Evolutionary conservation across 2,797 vertebrate genomes (phyloP).

Genomic region (Manis pentadactyla): DNA sequence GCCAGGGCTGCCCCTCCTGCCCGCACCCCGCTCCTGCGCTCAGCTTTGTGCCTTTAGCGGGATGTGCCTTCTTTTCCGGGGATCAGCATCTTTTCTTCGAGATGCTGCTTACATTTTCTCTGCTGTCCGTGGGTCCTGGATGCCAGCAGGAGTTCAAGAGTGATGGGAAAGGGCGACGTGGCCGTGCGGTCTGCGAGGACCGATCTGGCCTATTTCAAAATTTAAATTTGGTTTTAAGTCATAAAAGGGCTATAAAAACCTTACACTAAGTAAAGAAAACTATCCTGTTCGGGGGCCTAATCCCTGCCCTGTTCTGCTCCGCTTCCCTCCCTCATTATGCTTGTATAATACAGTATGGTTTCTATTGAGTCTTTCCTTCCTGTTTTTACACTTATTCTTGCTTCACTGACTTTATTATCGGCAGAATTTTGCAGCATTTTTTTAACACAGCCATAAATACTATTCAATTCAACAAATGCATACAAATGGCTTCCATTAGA

Average conservation of each 20-base stretch:
- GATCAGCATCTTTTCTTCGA: not conserved
- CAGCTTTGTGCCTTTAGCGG: not conserved
- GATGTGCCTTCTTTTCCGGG: not conserved
- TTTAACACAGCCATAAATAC: constrained; percentile 85
- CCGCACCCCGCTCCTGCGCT: rapidly evolving
- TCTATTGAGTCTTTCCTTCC: constrained; percentile 77
- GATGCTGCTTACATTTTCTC: not conserved
- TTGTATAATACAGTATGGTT: constrained; percentile 76
- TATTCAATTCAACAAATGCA: constrained; percentile 88
- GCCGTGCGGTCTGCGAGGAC: not conserved
- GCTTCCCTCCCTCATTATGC: constrained; percentile 79
- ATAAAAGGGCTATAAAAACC: constrained; percentile 76
- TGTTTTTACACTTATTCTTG: constrained; percentile 83
- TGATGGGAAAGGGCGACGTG: not conserved
- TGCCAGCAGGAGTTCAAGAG: not conserved
- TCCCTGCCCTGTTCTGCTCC: constrained; percentile 68
- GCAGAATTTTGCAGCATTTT: constrained; percentile 83
- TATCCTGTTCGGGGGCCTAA: constrained; percentile 59
- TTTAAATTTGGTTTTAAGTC: constrained; percentile 74
- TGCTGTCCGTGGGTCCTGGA: not conserved
- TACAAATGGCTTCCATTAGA: constrained; percentile 89
- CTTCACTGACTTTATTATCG: constrained; percentile 85
- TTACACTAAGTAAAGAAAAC: constrained; percentile 70
- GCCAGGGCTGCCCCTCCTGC: not conserved
- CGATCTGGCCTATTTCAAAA: constrained; percentile 25